phyloP scores from a whole-genome alignment of 2,888 invertebrate species.

The Netelia virgata region DNA sequence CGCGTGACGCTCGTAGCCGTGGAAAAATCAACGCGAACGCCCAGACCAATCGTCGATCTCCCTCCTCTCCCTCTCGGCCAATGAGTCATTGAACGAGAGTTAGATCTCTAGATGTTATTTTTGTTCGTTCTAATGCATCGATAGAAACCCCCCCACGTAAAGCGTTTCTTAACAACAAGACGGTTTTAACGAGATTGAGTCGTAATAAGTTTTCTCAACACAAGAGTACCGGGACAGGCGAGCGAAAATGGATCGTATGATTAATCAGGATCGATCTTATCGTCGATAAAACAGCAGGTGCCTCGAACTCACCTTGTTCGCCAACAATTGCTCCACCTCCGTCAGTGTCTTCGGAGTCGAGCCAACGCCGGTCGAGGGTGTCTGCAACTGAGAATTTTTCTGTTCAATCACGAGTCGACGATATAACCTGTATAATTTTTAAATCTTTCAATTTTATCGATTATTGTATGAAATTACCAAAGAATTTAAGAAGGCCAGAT shows the following conservation, averaged over 20 bases:
- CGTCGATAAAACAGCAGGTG: constrained; percentile 48
- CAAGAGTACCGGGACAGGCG: constrained; percentile 32
- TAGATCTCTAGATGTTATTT: constrained; percentile 38
- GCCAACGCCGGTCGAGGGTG: constrained; percentile 53
- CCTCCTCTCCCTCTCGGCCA: constrained; percentile 42
- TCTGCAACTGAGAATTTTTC: constrained; percentile 76
- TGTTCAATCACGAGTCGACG: too few species aligned
- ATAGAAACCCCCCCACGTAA: constrained; percentile 42
- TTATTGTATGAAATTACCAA: constrained; percentile 85
- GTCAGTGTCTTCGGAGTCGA: constrained; percentile 80
- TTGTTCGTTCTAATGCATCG: constrained; percentile 44
- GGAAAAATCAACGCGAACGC: constrained; percentile 36
- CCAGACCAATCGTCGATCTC: constrained; percentile 51
- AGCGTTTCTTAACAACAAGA: constrained; percentile 26
- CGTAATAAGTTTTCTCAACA: constrained; percentile 1
- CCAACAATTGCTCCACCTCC: constrained; percentile 81
- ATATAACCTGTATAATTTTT: background rate
- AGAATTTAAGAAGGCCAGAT: constrained; percentile 87
- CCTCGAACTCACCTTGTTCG: constrained; percentile 79
- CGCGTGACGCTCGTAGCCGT: constrained; percentile 17
- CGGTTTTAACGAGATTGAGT: constrained; percentile 46
- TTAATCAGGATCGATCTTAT: constrained; percentile 36
- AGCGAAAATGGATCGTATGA: constrained; percentile 47
- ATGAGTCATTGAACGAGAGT: constrained; percentile 60
- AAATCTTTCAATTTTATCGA: background rate